phyloP scores from a whole-genome alignment of 2,888 invertebrate species.

The Villa cingulata region DNA sequence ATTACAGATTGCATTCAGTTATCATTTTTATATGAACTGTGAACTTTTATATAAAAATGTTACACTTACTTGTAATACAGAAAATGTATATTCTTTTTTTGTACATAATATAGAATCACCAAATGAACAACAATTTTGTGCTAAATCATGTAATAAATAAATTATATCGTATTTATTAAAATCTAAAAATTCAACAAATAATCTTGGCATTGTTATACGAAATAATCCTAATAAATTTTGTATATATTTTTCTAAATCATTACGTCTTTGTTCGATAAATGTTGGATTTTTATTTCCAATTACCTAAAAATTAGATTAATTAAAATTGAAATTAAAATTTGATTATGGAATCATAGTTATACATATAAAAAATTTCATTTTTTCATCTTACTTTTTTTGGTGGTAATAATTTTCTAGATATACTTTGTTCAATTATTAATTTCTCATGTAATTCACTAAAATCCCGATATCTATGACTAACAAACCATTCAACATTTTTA shows the following conservation, averaged over 20 bases:
- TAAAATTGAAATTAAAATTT: too few species aligned
- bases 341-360: too few species aligned
- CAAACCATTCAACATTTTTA: slow-evolving; percentile 64
- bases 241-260: slow-evolving; percentile 69
- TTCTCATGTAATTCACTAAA: slow-evolving; percentile 78
- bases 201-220: slow-evolving; percentile 64
- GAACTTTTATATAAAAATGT: neutral
- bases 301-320: slow-evolving; percentile 37
- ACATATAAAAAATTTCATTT: neutral
- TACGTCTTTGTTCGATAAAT: slow-evolving; percentile 73
- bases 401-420: slow-evolving; percentile 74
- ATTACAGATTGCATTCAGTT: too few species aligned
- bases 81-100: slow-evolving; percentile 50
- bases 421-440: slow-evolving; percentile 64
- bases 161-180: slow-evolving; percentile 83
- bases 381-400: slow-evolving; percentile 66
- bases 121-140: slow-evolving; percentile 60
- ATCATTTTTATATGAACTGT: too few species aligned
- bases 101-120: slow-evolving; percentile 52
- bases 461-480: slow-evolving; percentile 73
- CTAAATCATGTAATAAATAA: slow-evolving; percentile 70
- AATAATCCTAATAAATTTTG: slow-evolving; percentile 61
- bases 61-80: slow-evolving; percentile 57
- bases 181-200: slow-evolving; percentile 71
- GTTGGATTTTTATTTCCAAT: slow-evolving; percentile 78